These are phyloP conservation scores for Chrysocyon brachyurus DNA, from an alignment of 2,797 vertebrate species.

Conservation along the genomic window DNA sequence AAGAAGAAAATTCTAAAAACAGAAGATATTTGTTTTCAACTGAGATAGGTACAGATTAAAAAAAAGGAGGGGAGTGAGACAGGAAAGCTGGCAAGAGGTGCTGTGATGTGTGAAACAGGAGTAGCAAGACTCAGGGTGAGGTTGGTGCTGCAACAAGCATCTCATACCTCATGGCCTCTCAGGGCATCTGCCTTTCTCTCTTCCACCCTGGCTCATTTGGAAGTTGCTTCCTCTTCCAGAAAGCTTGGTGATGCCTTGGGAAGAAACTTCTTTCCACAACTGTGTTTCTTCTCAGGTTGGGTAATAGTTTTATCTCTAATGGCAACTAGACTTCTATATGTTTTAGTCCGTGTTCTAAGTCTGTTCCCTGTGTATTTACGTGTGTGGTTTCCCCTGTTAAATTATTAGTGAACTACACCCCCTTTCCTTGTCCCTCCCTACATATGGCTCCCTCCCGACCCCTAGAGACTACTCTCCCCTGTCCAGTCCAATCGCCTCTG, in stretches of 20 bases:
- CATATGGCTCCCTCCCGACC: not conserved
- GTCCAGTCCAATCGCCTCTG: not conserved
- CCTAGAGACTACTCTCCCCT: not conserved
- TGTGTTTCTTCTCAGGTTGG: not conserved
- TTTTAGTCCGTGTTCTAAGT: not conserved
- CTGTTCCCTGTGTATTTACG: not conserved
- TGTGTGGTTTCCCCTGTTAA: not conserved
- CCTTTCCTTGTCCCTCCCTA: not conserved
- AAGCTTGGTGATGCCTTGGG: not conserved
- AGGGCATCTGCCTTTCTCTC: not conserved
- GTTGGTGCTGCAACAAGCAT: not conserved
- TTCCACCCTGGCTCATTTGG: not conserved
- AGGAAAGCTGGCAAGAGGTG: not conserved
- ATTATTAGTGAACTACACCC: not conserved
- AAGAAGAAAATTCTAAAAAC: not conserved
- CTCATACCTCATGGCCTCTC: accelerated
- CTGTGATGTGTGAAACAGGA: not conserved
- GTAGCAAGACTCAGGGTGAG: not conserved
- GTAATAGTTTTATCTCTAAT: not conserved
- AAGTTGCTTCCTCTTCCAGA: not conserved
- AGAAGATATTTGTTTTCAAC: not conserved
- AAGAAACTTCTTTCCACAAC: not conserved
- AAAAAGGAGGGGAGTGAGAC: not conserved
- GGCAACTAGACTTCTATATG: not conserved
- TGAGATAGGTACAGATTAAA: not conserved